phyloP scores from a whole-genome alignment of 2,113 vertebrate species.

The Amazona guildingii region DNA sequence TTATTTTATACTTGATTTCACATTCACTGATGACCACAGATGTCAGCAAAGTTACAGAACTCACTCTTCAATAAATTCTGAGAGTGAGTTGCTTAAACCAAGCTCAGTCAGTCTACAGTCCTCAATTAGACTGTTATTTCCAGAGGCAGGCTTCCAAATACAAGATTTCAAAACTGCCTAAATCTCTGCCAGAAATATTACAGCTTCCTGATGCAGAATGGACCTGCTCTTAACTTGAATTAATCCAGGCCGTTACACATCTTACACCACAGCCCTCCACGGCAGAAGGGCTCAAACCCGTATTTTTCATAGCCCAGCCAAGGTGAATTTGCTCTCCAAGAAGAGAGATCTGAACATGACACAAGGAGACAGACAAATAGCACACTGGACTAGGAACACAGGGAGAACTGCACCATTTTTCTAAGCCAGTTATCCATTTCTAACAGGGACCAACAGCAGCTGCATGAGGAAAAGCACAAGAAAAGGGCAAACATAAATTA shows the following conservation, averaged over 20 bases:
- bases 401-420: background rate
- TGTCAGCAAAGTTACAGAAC: background rate
- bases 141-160: background rate
- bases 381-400: background rate
- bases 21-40: background rate
- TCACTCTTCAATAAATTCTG: background rate
- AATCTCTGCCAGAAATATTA: background rate
- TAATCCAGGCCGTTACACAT: background rate
- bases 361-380: rapidly evolving
- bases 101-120: background rate
- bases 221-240: background rate
- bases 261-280: background rate
- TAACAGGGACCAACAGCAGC: background rate
- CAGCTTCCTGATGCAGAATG: background rate
- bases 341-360: background rate
- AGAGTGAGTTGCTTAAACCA: background rate
- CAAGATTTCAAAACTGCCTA: background rate
- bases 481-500: background rate
- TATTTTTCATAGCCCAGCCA: background rate
- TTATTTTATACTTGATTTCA: background rate
- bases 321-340: background rate
- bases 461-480: background rate
- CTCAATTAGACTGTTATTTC: background rate
- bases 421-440: background rate
- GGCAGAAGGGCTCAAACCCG: background rate